Evolutionary conservation across 2,888 invertebrate genomes (phyloP).

Genomic region (Tupiocoris notatus): DNA sequence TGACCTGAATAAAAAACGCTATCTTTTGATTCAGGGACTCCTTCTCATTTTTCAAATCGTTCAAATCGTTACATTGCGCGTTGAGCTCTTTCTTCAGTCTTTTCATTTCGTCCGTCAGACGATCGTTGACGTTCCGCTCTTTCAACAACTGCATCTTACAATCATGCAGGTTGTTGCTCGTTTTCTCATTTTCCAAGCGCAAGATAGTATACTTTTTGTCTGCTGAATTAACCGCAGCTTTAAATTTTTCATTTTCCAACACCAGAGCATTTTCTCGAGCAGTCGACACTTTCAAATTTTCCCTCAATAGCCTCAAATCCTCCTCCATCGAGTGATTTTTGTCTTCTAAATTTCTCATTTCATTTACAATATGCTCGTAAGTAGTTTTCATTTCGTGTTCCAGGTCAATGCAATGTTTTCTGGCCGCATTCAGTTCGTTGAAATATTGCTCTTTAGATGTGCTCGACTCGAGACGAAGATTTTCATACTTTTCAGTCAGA

Average conservation of each 20-base stretch:
- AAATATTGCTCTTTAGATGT: background rate
- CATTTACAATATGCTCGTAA: constrained; percentile 17
- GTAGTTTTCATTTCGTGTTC: constrained; percentile 26
- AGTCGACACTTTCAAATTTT: background rate
- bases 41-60: constrained; percentile 10
- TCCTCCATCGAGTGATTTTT: constrained; percentile 12
- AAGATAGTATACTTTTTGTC: background rate
- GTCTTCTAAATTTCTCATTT: constrained; percentile 32
- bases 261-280: background rate
- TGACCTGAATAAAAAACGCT: constrained; percentile 12
- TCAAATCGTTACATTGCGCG: background rate
- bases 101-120: constrained; percentile 16
- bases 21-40: background rate
- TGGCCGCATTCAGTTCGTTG: constrained; percentile 7
- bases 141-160: constrained; percentile 29
- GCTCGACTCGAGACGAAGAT: constrained; percentile 12
- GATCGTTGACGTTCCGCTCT: constrained; percentile 33
- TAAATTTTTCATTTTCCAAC: constrained; percentile 17
- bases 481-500: background rate
- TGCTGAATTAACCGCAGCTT: background rate
- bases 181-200: constrained; percentile 29
- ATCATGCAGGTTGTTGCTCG: constrained; percentile 17
- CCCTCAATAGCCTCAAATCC: background rate
- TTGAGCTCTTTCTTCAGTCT: constrained; percentile 27
- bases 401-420: constrained; percentile 7